Base-by-base conservation (phyloP, 2,888 invertebrate genomes). In the Dexiosoma caninum region DNA sequence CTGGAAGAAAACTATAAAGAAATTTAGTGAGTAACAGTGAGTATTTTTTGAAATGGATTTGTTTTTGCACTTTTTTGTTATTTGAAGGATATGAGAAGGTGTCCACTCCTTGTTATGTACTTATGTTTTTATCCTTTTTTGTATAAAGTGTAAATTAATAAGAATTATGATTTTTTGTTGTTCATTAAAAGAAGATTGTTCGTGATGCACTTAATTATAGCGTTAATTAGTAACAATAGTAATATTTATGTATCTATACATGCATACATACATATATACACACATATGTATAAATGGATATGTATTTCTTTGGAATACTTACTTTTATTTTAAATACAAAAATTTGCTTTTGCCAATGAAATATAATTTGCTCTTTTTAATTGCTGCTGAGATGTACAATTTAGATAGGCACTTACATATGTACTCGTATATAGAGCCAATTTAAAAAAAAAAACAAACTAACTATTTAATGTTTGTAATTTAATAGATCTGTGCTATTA, bases 161-260 rank as follows among this genome's bases (percentile, higher is more conserved):
- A 57, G 30, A 55, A 72, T 32, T 46, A 55, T 74, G 44, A 19
- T 60, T 44, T 35, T 66, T 75, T 59, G 44, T 75, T 59, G 44
- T 59, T 59, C n/a, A 57, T 44, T 53, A 53, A 21, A 62, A 37
- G 60, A 16, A 21, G 16, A 14, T 72, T 66, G 19, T 55, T 66
- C 46, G 44, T 23, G 12, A 30, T 23, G 37, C 7, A 32, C 23
- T 32, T 46, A 62, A 55, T 55, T 40, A 53, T 42, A 19, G 44
- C 55, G 32, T 72, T 60, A 40, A 55, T 46, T 64, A 46, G 21
- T 21, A 21, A 16, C 4, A 46, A 21, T 21, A 46, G 21, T 9
- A 12, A 21, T 12, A 46, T 21, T 46, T 46, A 21, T 5, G 10
- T 10, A 42, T 7, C 16, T 12, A 4, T 37, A 37, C 35, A 37